Evolutionary conservation across 2,888 invertebrate genomes (phyloP).

Genomic region (Patella pellucida): DNA sequence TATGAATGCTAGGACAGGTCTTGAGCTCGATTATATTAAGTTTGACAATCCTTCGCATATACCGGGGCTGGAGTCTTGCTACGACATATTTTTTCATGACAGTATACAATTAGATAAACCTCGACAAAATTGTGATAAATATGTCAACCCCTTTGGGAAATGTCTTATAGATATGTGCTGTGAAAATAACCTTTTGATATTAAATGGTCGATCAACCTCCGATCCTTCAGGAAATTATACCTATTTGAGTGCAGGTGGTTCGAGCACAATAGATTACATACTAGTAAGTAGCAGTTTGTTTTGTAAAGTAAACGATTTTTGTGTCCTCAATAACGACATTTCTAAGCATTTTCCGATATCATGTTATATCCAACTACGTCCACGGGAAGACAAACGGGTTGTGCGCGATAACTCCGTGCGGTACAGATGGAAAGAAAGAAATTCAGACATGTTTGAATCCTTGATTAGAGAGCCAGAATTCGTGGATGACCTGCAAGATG

Average conservation of each 20-base stretch:
- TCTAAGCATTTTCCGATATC: slow-evolving; percentile 2
- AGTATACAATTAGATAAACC: background rate
- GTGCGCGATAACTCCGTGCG: background rate
- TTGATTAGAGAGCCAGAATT: background rate
- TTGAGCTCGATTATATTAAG: background rate
- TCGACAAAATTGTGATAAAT: background rate
- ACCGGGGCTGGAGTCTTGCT: background rate
- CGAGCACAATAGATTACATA: background rate
- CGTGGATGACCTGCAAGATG: background rate
- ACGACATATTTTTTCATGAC: background rate
- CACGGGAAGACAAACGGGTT: background rate
- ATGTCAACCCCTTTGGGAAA: background rate
- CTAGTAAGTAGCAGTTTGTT: background rate
- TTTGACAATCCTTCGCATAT: background rate
- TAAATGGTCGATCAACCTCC: too few relatives aligned
- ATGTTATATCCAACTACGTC: background rate
- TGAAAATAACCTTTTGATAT: background rate
- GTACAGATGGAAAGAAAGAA: background rate
- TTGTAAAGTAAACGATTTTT: background rate
- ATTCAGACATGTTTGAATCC: background rate
- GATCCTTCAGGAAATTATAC: background rate
- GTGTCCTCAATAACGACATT: background rate
- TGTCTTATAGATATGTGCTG: background rate
- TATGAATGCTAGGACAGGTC: slow-evolving; percentile 2
- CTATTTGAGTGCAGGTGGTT: background rate